Percentiles rank a stretch among this genome's conserved stretches.
Evolutionary conservation across 2,113 vertebrate genomes (phyloP).

Genomic region (Cebus imitator): DNA sequence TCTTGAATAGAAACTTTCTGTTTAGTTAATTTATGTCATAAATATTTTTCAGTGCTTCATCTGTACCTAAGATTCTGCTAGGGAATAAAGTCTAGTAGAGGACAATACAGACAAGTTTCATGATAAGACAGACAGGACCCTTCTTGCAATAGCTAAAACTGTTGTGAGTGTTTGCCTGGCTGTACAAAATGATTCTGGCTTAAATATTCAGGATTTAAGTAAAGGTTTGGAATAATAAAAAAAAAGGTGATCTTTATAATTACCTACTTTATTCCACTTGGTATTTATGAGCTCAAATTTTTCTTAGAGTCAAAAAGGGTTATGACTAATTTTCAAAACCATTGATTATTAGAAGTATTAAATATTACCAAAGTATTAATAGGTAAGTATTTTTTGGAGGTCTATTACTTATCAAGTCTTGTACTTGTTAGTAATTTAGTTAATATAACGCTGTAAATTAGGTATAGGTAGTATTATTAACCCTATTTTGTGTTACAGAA

Average conservation of each 20-base stretch:
- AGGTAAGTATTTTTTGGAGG: not conserved
- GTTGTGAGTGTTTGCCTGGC: not conserved
- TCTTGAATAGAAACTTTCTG: conserved; percentile 15
- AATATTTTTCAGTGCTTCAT: not conserved
- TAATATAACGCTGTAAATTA: not conserved
- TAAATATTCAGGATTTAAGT: not conserved
- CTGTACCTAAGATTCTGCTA: not conserved
- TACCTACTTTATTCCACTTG: not conserved
- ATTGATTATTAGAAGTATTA: not conserved
- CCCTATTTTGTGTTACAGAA: not conserved
- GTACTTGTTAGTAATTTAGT: not conserved
- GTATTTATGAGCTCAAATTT: not conserved
- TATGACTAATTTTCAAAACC: not conserved
- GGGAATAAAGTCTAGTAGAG: not conserved
- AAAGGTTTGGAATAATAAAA: not conserved
- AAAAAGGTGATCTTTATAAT: not conserved
- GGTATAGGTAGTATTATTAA: not conserved
- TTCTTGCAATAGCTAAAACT: not conserved
- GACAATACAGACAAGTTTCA: not conserved
- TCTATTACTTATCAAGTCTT: not conserved
- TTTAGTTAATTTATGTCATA: conserved; percentile 31
- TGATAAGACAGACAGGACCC: not conserved
- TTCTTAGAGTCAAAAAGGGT: not conserved
- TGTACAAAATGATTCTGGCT: not conserved
- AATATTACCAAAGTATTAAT: not conserved